Evolutionary conservation across 2,888 invertebrate genomes (phyloP), one percentile per base, ranked within the genome.

Genomic region (Cosmia pyralina): DNA sequence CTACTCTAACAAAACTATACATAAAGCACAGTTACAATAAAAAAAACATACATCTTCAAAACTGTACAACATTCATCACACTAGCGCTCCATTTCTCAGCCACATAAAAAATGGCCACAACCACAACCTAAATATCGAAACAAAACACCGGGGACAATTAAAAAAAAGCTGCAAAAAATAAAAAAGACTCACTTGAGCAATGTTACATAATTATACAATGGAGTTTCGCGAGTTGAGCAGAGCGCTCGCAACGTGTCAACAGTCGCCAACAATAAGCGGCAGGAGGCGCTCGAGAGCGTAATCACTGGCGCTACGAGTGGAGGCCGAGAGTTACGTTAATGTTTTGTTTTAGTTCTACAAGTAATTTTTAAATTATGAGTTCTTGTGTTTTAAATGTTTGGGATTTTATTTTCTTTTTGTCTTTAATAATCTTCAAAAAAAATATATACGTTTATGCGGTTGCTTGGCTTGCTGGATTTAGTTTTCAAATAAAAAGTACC

Each of bases 161-260:
- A 84, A 86, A 86, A n/a, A 75, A 81, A 78, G 72, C 75, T 69
- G 70, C 62, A 59, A 5, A 72, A 83, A 84, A 71, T 72, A 82
- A 75, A 80, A 79, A 81, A 76, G 79, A 62, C 71, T 52, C 79
- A 78, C 80, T 83, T 83, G 79, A 87, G 87, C 78, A 82, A 82
- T 75, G 85, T 81, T 83, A 86, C 76, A 84, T 87, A 85, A 86
- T 87, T 87, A 86, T 75, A 87, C 82, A 80, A 85, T 85, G 65
- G 79, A 80, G 84, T 85, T 81, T 83, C 63, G 72, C 75, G 75
- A 82, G 76, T 67, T 69, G 63, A 58, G 69, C 73, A 66, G 76
- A 76, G 76, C 79, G 78, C 82, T 66, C 71, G 77, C 73, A 77
- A 67, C 82, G 81, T 85, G 87, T 87, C 87, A 87, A 88, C 88